phyloP scores from a whole-genome alignment of 2,113 vertebrate genomes.

The Amblyornis subalaris region DNA sequence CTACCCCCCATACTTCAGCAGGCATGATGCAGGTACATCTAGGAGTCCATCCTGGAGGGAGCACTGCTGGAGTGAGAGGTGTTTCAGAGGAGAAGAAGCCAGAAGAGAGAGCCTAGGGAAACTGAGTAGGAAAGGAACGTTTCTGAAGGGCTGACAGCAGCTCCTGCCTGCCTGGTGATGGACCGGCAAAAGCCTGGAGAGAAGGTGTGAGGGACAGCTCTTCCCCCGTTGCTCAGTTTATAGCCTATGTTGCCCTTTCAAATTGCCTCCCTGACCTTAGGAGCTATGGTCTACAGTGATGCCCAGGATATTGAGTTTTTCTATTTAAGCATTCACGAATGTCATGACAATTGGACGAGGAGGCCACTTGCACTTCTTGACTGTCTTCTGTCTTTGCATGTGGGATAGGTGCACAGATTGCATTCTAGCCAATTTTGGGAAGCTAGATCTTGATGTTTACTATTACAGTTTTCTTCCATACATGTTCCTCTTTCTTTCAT shows the following conservation, averaged over 20 bases:
- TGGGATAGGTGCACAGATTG: neutral
- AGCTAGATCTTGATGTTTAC: neutral
- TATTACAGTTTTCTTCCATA: neutral
- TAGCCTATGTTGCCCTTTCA: neutral
- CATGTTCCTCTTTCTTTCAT: neutral
- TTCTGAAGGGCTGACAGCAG: neutral
- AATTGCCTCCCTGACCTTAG: neutral
- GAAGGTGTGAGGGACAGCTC: neutral
- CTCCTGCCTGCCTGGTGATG: neutral
- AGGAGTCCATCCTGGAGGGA: neutral
- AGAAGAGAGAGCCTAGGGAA: neutral
- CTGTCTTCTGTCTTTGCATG: rapidly evolving
- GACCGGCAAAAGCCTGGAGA: neutral
- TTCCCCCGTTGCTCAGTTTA: neutral
- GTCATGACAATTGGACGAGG: neutral
- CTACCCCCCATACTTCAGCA: neutral
- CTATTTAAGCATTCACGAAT: neutral
- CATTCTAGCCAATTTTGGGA: neutral
- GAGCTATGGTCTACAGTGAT: neutral
- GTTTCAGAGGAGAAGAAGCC: neutral
- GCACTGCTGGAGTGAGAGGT: neutral
- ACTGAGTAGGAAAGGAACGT: neutral
- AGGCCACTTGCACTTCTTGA: neutral
- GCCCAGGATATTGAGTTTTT: rapidly evolving
- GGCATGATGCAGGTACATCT: neutral